phyloP scores from a whole-genome alignment of 2,888 invertebrate species.

The Acrobasis repandana region DNA sequence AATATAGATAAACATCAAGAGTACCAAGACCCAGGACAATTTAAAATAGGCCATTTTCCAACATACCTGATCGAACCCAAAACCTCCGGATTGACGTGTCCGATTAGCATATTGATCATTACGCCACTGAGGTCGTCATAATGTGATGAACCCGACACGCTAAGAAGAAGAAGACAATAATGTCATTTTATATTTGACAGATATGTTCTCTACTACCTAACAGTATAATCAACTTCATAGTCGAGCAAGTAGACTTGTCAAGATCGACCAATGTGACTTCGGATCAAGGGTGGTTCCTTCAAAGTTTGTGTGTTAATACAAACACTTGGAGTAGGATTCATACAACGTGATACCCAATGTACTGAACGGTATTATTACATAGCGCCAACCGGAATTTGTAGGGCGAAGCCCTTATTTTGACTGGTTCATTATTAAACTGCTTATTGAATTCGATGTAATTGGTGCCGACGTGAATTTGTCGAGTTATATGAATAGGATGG shows the following conservation, averaged over 20 bases:
- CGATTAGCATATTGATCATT: too few species aligned
- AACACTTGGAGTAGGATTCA: constrained; percentile 70
- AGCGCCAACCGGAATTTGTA: constrained; percentile 54
- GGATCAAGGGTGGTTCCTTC: constrained; percentile 69
- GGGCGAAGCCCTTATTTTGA: constrained; percentile 38
- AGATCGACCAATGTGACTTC: constrained; percentile 6
- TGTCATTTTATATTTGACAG: too few species aligned
- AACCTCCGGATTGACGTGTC: too few species aligned
- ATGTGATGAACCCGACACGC: too few species aligned
- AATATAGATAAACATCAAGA: too few species aligned
- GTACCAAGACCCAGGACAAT: too few species aligned
- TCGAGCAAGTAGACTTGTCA: neutral
- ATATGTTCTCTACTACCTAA: too few species aligned
- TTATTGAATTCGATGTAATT: constrained; percentile 23
- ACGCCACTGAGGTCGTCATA: too few species aligned
- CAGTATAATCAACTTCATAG: neutral
- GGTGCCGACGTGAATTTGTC: constrained; percentile 14
- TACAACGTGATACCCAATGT: constrained; percentile 67
- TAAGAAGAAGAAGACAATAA: too few species aligned
- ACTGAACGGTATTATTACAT: constrained; percentile 63
- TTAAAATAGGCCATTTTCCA: too few species aligned
- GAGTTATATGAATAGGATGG: constrained; percentile 1
- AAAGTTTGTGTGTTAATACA: constrained; percentile 77
- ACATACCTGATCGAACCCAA: too few species aligned
- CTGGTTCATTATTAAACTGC: constrained; percentile 24